Percentiles rank a stretch among this genome's conserved stretches.
Conservation (phyloP, 2,797 vertebrate genomes). For the Coregonus sp. region DNA sequence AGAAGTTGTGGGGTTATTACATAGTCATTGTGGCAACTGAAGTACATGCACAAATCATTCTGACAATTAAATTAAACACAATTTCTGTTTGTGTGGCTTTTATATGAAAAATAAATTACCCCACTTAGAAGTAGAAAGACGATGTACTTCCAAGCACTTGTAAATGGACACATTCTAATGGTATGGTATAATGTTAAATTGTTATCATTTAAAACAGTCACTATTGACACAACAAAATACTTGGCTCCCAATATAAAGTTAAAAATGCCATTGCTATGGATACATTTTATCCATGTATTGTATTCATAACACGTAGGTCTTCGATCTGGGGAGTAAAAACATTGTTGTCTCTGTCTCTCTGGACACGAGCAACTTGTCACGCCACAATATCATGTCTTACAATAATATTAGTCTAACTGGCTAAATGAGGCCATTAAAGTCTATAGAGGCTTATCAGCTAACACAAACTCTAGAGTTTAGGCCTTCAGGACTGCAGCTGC, state of each 20-base stretch:
- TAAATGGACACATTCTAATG: not conserved
- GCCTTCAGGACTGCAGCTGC: conserved; percentile 80
- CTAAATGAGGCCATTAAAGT: conserved; percentile 79
- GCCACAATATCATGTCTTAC: conserved; percentile 63
- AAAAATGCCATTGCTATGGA: not conserved
- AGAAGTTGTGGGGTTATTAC: conserved; percentile 37
- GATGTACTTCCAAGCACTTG: not conserved
- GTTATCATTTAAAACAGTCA: not conserved
- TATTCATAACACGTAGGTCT: not conserved
- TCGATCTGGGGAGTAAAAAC: not conserved
- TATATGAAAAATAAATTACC: not conserved
- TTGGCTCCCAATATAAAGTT: not conserved
- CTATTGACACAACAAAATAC: not conserved
- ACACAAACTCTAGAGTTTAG: conserved; percentile 88
- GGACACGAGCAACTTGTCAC: too few species aligned
- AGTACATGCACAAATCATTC: conserved; percentile 3
- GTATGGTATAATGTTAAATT: not conserved
- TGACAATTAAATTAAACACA: not conserved
- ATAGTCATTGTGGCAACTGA: conserved; percentile 17
- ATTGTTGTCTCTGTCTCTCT: conserved; percentile 38
- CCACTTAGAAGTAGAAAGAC: not conserved
- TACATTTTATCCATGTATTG: not conserved
- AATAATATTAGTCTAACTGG: conserved; percentile 88
- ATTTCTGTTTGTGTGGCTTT: conserved; percentile 25
- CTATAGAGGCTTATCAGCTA: conserved; percentile 88